Conservation (phyloP, 2,888 invertebrate genomes). For the Xestia ashworthii region DNA sequence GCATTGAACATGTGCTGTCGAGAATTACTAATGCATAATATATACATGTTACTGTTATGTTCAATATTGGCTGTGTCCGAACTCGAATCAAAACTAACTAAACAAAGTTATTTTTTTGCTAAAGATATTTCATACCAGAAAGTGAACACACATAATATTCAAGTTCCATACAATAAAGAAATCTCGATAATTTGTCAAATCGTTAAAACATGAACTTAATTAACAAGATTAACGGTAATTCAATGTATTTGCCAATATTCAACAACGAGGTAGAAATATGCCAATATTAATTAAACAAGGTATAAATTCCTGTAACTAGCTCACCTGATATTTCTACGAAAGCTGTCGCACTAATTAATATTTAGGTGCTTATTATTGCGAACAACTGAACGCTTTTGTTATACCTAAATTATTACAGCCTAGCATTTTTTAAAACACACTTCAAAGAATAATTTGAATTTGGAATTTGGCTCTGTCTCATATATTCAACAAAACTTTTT, state of each 20-base stretch:
- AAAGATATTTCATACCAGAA: no score
- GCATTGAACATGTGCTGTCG: constrained; percentile 25
- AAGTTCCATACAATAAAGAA: neutral
- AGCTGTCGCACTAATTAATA: neutral
- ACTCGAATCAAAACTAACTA: neutral
- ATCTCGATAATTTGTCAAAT: neutral
- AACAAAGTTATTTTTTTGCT: no score
- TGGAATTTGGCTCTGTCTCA: neutral
- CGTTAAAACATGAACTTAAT: neutral
- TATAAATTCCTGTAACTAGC: neutral
- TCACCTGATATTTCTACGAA: neutral
- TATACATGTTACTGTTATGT: no score
- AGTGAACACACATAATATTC: neutral
- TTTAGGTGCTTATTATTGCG: neutral
- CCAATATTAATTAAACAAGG: constrained; percentile 7
- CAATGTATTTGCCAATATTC: neutral
- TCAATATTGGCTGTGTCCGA: neutral
- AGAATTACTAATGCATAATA: constrained; percentile 18
- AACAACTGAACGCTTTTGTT: neutral
- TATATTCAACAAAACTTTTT: constrained; percentile 8
- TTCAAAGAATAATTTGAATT: neutral
- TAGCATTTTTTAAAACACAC: neutral
- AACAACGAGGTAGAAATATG: neutral
- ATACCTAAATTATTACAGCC: neutral
- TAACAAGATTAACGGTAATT: neutral